Percentiles rank a stretch among this genome's conserved stretches.
These are phyloP conservation scores for Abscondita cerata DNA, from an alignment of 2,888 invertebrate species.

Conservation along the genomic window DNA sequence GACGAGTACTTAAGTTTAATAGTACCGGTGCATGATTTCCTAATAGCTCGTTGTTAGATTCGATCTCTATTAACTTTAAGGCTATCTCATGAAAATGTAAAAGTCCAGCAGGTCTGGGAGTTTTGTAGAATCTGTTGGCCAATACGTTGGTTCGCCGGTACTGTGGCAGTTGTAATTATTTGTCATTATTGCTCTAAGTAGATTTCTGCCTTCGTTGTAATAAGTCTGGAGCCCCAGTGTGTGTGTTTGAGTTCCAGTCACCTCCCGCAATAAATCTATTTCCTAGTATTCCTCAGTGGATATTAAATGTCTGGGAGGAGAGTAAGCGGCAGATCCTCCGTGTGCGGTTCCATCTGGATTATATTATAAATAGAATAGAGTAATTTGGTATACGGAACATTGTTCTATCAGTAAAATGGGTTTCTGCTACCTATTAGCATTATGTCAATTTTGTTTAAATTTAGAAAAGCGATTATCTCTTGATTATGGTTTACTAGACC, in stretches of 20 bases:
- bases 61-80: too few species aligned
- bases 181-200: background rate
- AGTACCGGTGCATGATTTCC: background rate
- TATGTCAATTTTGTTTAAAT: conserved; percentile 6
- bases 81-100: background rate
- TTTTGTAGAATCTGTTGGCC: conserved; percentile 4
- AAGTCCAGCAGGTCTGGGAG: conserved; percentile 5
- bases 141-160: conserved; percentile 10
- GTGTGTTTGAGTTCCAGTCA: background rate
- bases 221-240: background rate
- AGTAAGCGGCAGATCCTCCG: background rate
- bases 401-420: background rate
- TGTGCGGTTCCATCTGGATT: background rate
- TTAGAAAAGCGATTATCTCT: conserved; percentile 3
- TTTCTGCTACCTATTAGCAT: background rate
- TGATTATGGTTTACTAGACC: conserved; percentile 2
- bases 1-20: background rate
- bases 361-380: background rate
- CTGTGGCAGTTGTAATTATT: background rate
- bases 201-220: background rate
- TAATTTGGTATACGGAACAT: background rate
- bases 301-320: background rate
- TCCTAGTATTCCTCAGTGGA: background rate
- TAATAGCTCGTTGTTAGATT: too few species aligned
- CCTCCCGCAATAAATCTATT: background rate